A percentile compares a stretch with the other conserved stretches of the same genome.
Conservation (phyloP, 2,888 invertebrate species). For the Cabera pusaria region DNA sequence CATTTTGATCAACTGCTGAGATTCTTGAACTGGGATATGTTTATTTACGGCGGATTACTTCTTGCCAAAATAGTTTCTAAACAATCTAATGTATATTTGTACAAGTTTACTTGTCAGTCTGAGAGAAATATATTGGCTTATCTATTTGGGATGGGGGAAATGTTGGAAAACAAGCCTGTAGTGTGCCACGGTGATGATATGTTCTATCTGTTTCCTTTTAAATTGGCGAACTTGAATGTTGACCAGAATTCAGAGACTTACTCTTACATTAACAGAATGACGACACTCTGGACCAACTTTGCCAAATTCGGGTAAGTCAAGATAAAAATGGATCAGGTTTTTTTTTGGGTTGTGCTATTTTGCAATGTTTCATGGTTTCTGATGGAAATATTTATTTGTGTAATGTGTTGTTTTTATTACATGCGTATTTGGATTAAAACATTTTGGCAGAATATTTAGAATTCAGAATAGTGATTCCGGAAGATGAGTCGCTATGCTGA, state of each 20-base stretch:
- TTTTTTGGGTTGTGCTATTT: too few species aligned
- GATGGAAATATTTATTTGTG: too few species aligned
- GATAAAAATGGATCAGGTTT: too few species aligned
- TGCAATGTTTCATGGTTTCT: too few species aligned
- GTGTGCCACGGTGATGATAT: constrained; percentile 51
- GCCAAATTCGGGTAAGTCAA: constrained; percentile 60
- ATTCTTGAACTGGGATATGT: constrained; percentile 39
- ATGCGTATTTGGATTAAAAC: too few species aligned
- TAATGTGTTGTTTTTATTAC: too few species aligned
- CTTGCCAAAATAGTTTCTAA: constrained; percentile 40
- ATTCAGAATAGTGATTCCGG: too few species aligned
- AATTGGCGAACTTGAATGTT: constrained; percentile 33
- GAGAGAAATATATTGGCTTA: constrained; percentile 47
- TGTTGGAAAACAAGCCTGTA: constrained; percentile 31
- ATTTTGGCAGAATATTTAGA: too few species aligned
- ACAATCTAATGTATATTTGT: constrained; percentile 47
- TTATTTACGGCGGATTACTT: constrained; percentile 40
- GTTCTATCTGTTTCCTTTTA: constrained; percentile 48
- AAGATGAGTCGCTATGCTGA: too few species aligned
- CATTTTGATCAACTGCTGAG: constrained; percentile 39
- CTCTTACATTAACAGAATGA: constrained; percentile 48
- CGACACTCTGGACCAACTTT: constrained; percentile 63
- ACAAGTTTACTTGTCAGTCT: constrained; percentile 54
- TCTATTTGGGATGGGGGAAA: constrained; percentile 30
- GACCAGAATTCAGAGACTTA: constrained; percentile 40